Percentiles rank a stretch among this genome's conserved stretches.
These are phyloP conservation scores for Trachelus iudaicus DNA, from an alignment of 2,888 invertebrate species.

Conservation along the genomic window DNA sequence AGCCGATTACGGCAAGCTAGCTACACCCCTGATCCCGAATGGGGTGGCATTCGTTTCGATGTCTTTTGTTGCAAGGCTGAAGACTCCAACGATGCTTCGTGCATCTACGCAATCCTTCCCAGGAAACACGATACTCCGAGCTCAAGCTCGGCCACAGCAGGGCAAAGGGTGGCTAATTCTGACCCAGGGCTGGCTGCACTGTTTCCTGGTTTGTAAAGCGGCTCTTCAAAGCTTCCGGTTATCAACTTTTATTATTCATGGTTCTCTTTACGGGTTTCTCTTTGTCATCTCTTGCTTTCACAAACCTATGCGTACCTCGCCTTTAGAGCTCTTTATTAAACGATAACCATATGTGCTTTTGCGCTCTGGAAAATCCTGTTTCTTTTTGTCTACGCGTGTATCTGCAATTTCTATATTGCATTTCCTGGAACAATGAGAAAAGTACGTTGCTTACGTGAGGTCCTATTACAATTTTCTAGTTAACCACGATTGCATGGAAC, in stretches of 20 bases:
- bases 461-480: background rate
- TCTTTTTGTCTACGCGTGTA: too few species aligned
- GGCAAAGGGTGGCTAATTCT: too few species aligned
- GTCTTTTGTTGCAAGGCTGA: background rate
- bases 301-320: background rate
- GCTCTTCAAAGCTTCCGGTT: background rate
- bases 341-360: background rate
- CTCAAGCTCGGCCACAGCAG: too few species aligned
- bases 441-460: too few species aligned
- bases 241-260: background rate
- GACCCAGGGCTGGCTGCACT: too few species aligned
- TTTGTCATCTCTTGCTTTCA: background rate
- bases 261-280: background rate
- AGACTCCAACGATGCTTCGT: background rate
- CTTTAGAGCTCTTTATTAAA: background rate
- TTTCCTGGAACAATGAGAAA: too few species aligned
- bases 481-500: background rate
- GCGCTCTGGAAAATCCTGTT: background rate
- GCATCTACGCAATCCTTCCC: slow-evolving; percentile 13
- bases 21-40: background rate
- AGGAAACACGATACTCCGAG: too few species aligned
- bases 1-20: slow-evolving; percentile 10
- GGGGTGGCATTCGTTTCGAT: background rate
- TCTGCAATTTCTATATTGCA: too few species aligned
- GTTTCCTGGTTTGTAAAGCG: background rate